Percentiles rank a stretch among this genome's conserved stretches.
phyloP scores from a whole-genome alignment of 2,888 invertebrate genomes.

The Stomorhina lunata region DNA sequence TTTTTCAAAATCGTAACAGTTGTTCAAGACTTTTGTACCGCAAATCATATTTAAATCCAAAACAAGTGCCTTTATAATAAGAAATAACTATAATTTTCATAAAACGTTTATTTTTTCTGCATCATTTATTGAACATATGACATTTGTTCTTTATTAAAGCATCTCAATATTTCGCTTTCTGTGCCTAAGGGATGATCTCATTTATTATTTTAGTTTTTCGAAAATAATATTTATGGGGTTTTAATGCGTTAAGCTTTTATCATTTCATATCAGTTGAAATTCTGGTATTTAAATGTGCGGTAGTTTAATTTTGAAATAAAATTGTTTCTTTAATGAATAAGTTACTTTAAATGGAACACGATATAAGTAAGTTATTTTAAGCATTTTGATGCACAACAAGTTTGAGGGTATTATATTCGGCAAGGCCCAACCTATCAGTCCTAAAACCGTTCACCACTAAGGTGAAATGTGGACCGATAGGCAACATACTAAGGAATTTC shows the following conservation, averaged over 20 bases:
- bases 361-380: too few relatives aligned
- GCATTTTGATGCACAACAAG: too few relatives aligned
- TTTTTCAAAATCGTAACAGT: constrained; percentile 41
- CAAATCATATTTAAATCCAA: not conserved
- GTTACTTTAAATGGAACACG: too few relatives aligned
- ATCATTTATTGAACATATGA: not conserved
- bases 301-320: not conserved
- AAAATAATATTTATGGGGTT: not conserved
- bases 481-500: too few relatives aligned
- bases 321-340: not conserved
- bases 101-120: not conserved
- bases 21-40: constrained; percentile 13
- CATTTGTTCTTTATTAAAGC: not conserved
- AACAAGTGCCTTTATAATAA: not conserved
- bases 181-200: constrained; percentile 7
- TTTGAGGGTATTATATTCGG: too few relatives aligned
- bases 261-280: not conserved
- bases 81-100: not conserved
- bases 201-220: not conserved
- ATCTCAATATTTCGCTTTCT: not conserved
- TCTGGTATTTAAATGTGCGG: not conserved
- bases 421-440: too few relatives aligned
- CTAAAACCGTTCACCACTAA: too few relatives aligned
- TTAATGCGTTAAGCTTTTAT: not conserved
- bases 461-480: too few relatives aligned